A percentile compares a stretch with the other conserved stretches of the same genome.
Conservation (phyloP, 2,113 vertebrate species). For the Megaceryle maxima region DNA sequence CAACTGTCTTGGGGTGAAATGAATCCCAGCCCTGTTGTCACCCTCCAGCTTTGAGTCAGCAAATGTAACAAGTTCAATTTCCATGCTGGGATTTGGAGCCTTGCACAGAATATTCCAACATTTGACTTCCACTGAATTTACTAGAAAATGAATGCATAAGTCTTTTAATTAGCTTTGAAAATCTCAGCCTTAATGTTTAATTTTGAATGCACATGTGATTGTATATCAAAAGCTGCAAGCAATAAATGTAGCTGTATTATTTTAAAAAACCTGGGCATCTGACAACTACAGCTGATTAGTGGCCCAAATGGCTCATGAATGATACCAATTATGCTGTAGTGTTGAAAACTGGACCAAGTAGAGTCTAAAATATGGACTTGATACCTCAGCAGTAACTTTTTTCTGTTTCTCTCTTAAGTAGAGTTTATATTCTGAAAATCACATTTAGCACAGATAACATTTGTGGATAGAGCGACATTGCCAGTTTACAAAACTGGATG, state of each 20-base stretch:
- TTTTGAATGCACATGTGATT: background rate
- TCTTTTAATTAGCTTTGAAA: constrained; percentile 35
- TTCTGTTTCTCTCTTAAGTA: background rate
- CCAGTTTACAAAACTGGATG: background rate
- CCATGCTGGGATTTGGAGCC: constrained; percentile 40
- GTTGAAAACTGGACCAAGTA: background rate
- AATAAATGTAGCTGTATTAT: background rate
- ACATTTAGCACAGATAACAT: background rate
- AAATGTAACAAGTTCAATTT: constrained; percentile 12
- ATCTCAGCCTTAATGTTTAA: background rate
- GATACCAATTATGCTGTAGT: background rate
- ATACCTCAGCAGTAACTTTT: background rate
- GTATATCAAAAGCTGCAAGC: background rate
- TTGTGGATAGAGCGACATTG: background rate
- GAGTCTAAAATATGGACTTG: background rate
- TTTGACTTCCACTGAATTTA: constrained; percentile 21
- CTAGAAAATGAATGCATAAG: background rate
- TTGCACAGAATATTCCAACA: background rate
- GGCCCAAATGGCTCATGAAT: background rate
- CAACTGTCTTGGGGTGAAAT: constrained; percentile 58
- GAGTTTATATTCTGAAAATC: background rate
- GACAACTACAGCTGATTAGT: background rate
- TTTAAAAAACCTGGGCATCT: background rate
- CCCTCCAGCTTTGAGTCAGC: constrained; percentile 46
- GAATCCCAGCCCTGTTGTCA: constrained; percentile 47